Evolutionary conservation across 2,113 vertebrate genomes (phyloP).

Genomic region (Microtus montanus): DNA sequence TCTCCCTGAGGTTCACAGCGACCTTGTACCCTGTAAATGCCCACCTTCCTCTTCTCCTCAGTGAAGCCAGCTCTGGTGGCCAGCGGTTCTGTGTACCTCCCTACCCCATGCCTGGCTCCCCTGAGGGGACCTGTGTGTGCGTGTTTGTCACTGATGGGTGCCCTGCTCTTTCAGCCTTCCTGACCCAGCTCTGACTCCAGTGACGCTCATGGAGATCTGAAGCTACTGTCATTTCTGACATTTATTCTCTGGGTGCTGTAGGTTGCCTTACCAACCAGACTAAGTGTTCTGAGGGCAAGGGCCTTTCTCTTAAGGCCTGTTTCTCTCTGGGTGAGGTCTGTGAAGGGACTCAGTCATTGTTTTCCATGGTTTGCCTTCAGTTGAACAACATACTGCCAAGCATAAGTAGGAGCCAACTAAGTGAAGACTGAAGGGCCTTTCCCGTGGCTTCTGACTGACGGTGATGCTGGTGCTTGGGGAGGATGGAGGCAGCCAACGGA

Average conservation of each 20-base stretch:
- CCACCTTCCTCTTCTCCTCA: neutral
- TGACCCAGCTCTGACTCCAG: neutral
- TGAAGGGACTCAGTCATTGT: neutral
- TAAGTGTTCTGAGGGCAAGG: neutral
- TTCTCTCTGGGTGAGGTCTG: neutral
- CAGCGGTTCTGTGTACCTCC: neutral
- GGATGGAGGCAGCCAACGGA: neutral
- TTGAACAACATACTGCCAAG: neutral
- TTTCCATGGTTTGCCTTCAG: neutral
- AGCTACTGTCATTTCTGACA: neutral
- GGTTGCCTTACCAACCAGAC: neutral
- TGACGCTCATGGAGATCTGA: neutral
- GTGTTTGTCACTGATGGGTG: neutral
- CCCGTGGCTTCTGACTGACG: neutral
- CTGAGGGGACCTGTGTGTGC: neutral
- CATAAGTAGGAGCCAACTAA: neutral
- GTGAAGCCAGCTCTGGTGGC: neutral
- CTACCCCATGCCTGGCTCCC: neutral
- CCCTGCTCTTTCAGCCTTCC: neutral
- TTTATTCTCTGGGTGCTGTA: neutral
- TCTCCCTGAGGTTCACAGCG: neutral
- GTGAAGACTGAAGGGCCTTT: neutral
- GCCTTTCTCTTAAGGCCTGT: neutral
- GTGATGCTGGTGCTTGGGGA: neutral
- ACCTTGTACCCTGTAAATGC: neutral